Evolutionary conservation across 1,140 invertebrate species (phyloP).

Genomic region (Cydia amplana): DNA sequence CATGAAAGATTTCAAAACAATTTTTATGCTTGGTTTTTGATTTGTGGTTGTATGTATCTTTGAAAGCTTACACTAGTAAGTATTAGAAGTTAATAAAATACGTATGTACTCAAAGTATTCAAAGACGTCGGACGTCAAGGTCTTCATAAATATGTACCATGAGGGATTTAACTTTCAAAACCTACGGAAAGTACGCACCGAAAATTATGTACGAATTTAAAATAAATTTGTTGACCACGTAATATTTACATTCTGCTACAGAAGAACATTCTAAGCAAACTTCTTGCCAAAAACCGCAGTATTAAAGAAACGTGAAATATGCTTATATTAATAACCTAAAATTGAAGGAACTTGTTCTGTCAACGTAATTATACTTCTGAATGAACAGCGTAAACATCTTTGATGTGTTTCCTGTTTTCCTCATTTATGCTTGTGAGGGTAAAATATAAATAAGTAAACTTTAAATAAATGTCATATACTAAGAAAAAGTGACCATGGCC

Average conservation of each 20-base stretch:
- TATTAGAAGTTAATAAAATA: not conserved
- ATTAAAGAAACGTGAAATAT: not conserved
- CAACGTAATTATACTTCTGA: not conserved
- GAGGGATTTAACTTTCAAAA: conserved; percentile 58
- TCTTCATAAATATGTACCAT: conserved; percentile 70
- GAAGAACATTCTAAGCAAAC: not conserved
- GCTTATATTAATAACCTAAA: not conserved
- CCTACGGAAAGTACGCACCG: conserved; percentile 49
- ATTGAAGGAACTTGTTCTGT: not conserved
- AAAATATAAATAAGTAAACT: no score
- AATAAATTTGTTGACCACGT: conserved; percentile 50
- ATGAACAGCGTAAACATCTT: not conserved
- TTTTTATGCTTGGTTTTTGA: no score
- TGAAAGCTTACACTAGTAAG: not conserved
- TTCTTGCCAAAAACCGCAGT: not conserved
- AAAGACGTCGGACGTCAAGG: conserved; percentile 52
- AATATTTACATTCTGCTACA: conserved; percentile 36
- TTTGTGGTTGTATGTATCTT: no score
- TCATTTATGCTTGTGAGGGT: not conserved
- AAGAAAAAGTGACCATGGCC: no score
- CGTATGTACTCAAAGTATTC: conserved; percentile 52
- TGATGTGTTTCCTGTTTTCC: not conserved
- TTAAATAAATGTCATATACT: no score
- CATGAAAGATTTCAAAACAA: no score
- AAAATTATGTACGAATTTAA: conserved; percentile 62